Conservation (phyloP, 2,888 invertebrate species). For the Ceriagrion tenellum region DNA sequence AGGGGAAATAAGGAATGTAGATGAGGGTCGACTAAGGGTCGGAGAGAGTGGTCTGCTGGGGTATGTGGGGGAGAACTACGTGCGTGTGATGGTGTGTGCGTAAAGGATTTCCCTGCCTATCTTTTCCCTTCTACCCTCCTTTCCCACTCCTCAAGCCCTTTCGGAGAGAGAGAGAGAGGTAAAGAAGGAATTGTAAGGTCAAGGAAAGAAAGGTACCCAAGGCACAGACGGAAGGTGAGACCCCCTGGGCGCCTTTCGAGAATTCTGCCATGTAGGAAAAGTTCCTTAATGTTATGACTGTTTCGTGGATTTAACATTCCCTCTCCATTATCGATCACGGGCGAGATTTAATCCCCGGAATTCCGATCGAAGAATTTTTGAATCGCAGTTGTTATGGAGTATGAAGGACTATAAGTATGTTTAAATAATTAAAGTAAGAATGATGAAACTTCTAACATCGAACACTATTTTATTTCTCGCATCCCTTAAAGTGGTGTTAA, state of each 20-base stretch:
- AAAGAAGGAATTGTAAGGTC: constrained; percentile 55
- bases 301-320: background rate
- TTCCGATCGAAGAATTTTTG: background rate
- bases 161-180: background rate
- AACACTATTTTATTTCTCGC: too few relatives aligned
- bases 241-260: background rate
- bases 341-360: background rate
- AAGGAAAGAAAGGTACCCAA: constrained; percentile 21
- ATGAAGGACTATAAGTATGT: too few relatives aligned
- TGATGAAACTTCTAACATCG: too few relatives aligned
- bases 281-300: constrained; percentile 26
- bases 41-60: constrained; percentile 14
- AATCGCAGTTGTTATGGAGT: too few relatives aligned
- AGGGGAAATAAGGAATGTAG: constrained; percentile 65
- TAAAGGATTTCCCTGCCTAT: constrained; percentile 9
- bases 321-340: background rate
- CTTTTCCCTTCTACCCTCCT: background rate
- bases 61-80: background rate
- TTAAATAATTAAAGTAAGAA: too few relatives aligned
- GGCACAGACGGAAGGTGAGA: background rate
- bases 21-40: constrained; percentile 57
- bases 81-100: background rate
- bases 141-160: background rate
- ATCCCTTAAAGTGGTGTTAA: too few relatives aligned
- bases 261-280: background rate